Evolutionary conservation across 2,888 invertebrate genomes (phyloP).

Genomic region (Meta bourneti): DNA sequence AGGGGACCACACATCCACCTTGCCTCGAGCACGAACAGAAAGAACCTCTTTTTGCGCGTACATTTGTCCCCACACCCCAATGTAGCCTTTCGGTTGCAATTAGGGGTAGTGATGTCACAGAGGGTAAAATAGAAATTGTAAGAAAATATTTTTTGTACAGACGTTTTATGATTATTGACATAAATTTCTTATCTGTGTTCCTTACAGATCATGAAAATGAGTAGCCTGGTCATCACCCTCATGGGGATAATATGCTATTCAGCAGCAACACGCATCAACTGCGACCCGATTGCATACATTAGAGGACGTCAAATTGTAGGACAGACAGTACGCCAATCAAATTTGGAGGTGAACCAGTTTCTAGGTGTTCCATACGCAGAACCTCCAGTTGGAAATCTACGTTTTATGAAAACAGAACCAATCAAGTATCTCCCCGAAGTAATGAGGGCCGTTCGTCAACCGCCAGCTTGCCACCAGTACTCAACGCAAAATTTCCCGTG

Average conservation of each 20-base stretch:
- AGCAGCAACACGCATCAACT: neutral
- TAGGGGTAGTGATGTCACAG: no score
- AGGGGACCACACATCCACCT: no score
- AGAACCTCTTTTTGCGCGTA: no score
- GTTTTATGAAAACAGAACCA: conserved; percentile 64
- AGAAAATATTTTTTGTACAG: no score
- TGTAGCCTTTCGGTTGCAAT: no score
- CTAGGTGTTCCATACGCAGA: conserved; percentile 81
- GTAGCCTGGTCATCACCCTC: neutral
- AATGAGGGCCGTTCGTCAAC: conserved; percentile 7
- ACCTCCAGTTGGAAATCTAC: conserved; percentile 80
- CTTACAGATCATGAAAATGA: neutral
- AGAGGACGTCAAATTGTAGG: neutral
- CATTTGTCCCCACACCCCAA: no score
- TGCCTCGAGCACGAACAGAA: no score
- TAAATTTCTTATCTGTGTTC: neutral
- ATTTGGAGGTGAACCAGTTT: conserved; percentile 77
- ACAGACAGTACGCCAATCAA: neutral
- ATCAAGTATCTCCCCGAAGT: conserved; percentile 20
- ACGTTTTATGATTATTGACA: no score
- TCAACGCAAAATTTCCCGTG: conserved; percentile 3
- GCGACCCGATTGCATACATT: neutral
- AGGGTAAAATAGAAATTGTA: no score
- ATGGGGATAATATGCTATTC: neutral
- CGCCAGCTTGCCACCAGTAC: conserved; percentile 64